Percentiles rank a stretch among this genome's conserved stretches.
These are phyloP conservation scores for Apodemia mormo DNA, from an alignment of 2,888 invertebrate species.

Conservation along the genomic window DNA sequence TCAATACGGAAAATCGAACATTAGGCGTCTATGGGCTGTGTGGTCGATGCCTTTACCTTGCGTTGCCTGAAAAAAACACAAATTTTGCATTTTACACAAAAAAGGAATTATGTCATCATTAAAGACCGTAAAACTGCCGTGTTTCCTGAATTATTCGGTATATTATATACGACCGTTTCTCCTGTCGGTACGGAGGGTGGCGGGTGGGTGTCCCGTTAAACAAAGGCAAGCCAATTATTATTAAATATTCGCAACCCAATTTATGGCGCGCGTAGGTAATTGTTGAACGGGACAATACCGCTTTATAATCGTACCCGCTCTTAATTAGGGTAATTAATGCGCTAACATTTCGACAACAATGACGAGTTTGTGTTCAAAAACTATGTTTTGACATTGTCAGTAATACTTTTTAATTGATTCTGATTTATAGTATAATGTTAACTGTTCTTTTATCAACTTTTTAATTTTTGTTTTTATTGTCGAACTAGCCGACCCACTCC, in stretches of 20 bases:
- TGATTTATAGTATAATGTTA: too few relatives aligned
- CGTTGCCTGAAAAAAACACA: too few relatives aligned
- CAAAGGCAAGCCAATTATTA: slow-evolving; percentile 77
- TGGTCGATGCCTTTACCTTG: too few relatives aligned
- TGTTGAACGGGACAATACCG: slow-evolving; percentile 54
- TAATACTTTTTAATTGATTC: not conserved
- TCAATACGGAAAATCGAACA: too few relatives aligned
- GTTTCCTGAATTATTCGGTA: too few relatives aligned
- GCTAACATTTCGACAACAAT: slow-evolving; percentile 40
- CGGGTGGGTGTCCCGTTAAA: slow-evolving; percentile 57
- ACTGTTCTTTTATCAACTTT: too few relatives aligned
- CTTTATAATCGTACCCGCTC: slow-evolving; percentile 46
- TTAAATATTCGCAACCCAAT: slow-evolving; percentile 58
- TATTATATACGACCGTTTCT: slow-evolving; percentile 7
- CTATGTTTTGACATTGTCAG: slow-evolving; percentile 3
- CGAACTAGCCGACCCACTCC: too few relatives aligned
- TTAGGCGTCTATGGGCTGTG: too few relatives aligned
- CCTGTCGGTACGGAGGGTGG: slow-evolving; percentile 48
- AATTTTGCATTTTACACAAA: too few relatives aligned
- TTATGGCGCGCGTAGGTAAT: slow-evolving; percentile 54
- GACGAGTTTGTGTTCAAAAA: slow-evolving; percentile 15
- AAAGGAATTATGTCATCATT: too few relatives aligned
- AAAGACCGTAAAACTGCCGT: too few relatives aligned
- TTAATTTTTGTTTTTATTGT: too few relatives aligned
- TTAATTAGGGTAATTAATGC: slow-evolving; percentile 53